A percentile compares a stretch with the other conserved stretches of the same genome.
These are phyloP conservation scores for Eristalinus sepulchralis DNA, from an alignment of 2,888 invertebrate species.

Conservation along the genomic window DNA sequence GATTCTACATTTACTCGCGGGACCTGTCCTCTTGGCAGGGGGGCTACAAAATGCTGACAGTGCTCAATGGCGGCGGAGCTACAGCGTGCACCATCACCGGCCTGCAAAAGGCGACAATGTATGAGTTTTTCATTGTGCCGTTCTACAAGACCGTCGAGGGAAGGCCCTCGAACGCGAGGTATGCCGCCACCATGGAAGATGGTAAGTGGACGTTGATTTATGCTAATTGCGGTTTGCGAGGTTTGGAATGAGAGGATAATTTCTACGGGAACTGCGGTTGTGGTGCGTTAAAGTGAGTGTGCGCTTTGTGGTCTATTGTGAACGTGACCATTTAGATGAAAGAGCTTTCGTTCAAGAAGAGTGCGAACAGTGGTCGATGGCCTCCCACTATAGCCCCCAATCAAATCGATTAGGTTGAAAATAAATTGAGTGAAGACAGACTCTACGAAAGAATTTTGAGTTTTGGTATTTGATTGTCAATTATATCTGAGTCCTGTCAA, in stretches of 20 bases:
- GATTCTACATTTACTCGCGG: constrained; percentile 90
- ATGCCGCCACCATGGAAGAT: constrained; percentile 91
- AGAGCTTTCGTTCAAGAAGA: too few species aligned
- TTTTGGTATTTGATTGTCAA: too few species aligned
- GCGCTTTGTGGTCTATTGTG: background rate
- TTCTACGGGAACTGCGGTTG: background rate
- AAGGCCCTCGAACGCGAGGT: constrained; percentile 91
- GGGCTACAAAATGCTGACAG: constrained; percentile 88
- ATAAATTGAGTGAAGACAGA: too few species aligned
- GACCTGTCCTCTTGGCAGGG: constrained; percentile 80
- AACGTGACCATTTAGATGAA: too few species aligned
- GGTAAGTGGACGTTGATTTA: constrained; percentile 83
- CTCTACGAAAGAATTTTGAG: too few species aligned
- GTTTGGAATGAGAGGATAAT: background rate
- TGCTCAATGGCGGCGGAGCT: constrained; percentile 87
- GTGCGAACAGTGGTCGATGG: too few species aligned
- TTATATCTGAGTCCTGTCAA: too few species aligned
- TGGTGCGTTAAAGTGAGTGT: background rate
- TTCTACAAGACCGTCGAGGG: constrained; percentile 94
- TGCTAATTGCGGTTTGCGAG: background rate
- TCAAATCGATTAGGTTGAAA: too few species aligned
- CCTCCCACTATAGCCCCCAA: too few species aligned
- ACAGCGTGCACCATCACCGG: constrained; percentile 89
- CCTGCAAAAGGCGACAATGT: constrained; percentile 90
- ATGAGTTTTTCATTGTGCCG: constrained; percentile 95